phyloP scores from a whole-genome alignment of 2,797 vertebrate species.

The Cyprinodon diabolis region DNA sequence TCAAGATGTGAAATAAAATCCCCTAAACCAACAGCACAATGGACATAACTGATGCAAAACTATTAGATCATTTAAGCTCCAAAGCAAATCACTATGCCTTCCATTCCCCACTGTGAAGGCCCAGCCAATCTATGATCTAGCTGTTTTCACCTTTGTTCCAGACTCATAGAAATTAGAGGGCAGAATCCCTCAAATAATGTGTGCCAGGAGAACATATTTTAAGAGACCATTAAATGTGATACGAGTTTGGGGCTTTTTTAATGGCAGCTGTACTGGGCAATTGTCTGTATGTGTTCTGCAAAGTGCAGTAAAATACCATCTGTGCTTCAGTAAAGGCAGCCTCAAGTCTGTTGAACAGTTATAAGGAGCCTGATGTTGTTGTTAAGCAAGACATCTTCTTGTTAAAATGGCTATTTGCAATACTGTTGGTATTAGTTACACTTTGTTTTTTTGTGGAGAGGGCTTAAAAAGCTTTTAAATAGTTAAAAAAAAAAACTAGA shows the following conservation, averaged over 20 bases:
- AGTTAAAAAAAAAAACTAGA: neutral
- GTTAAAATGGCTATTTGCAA: slow-evolving; percentile 5
- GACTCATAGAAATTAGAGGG: slow-evolving; percentile 41
- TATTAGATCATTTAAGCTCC: slow-evolving; percentile 61
- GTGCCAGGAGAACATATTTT: slow-evolving; percentile 42
- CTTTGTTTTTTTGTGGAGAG: slow-evolving; percentile 3
- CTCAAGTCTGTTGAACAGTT: slow-evolving; percentile 52
- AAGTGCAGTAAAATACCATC: slow-evolving; percentile 72
- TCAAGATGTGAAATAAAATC: slow-evolving; percentile 7
- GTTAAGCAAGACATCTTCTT: slow-evolving; percentile 13
- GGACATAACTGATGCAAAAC: slow-evolving; percentile 60
- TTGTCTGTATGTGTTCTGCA: slow-evolving; percentile 51
- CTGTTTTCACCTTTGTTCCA: slow-evolving; percentile 23
- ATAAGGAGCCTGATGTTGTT: slow-evolving; percentile 32
- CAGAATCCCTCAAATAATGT: slow-evolving; percentile 35
- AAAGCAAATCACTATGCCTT: slow-evolving; percentile 36
- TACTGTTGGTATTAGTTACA: slow-evolving; percentile 15
- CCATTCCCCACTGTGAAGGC: slow-evolving; percentile 34
- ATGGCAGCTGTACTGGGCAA: slow-evolving; percentile 54
- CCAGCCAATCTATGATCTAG: slow-evolving; percentile 48
- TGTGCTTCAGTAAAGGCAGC: slow-evolving; percentile 67
- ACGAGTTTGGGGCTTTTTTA: slow-evolving; percentile 55
- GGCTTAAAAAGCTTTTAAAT: slow-evolving; percentile 2
- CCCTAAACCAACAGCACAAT: slow-evolving; percentile 59
- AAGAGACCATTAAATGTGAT: slow-evolving; percentile 16